Conservation (phyloP, 1,140 invertebrate species). For the Bilobella aurantiaca region DNA sequence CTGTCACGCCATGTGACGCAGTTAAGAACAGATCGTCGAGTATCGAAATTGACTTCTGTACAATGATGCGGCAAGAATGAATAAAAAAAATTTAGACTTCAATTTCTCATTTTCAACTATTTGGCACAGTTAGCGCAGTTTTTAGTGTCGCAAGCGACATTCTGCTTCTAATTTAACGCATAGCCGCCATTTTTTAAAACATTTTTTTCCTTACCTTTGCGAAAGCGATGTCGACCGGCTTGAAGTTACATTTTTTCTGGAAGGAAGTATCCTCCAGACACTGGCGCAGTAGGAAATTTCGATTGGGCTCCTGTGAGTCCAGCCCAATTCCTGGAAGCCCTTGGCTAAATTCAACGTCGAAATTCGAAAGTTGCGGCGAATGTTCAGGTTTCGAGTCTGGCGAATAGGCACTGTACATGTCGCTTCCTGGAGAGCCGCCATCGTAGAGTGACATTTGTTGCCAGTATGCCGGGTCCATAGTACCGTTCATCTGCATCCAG, state of each 20-base stretch:
- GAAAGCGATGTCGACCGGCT: slow-evolving; percentile 53
- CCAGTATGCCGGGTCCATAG: slow-evolving; percentile 19
- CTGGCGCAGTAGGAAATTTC: slow-evolving; percentile 61
- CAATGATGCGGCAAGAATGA: too few relatives aligned
- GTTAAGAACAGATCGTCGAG: too few relatives aligned
- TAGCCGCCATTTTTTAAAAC: background rate
- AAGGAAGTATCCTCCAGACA: slow-evolving; percentile 70
- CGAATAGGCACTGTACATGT: slow-evolving; percentile 46
- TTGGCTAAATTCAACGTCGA: slow-evolving; percentile 2
- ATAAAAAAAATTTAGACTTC: too few relatives aligned
- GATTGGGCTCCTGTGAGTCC: slow-evolving; percentile 14
- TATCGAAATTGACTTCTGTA: too few relatives aligned
- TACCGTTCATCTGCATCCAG: background rate
- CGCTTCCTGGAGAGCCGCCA: slow-evolving; percentile 37
- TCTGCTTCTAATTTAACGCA: background rate
- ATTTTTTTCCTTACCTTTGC: background rate
- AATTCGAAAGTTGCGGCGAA: too few relatives aligned
- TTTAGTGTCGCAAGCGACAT: too few relatives aligned
- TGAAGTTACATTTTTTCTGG: slow-evolving; percentile 66
- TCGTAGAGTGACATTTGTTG: slow-evolving; percentile 40
- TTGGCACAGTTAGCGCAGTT: too few relatives aligned
- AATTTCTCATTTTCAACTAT: too few relatives aligned
- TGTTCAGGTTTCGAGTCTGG: slow-evolving; percentile 45
- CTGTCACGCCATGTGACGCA: too few relatives aligned
- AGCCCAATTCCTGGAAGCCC: background rate